Conservation (phyloP, 2,797 vertebrate species). For the Neoniphon sammara region DNA sequence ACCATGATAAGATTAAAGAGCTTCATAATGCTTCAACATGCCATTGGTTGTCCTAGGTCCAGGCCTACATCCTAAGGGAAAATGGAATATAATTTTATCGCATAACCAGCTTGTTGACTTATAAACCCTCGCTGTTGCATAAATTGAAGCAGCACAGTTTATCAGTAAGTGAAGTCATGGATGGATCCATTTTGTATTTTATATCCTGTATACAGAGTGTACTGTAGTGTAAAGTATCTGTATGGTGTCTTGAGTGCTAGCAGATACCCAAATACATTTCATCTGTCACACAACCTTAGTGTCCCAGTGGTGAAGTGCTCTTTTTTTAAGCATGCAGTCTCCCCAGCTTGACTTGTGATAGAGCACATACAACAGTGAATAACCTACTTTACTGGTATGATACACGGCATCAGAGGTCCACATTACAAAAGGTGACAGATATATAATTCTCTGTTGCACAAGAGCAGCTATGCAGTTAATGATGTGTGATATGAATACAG, state of each 20-base stretch:
- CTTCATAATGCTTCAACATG: not conserved
- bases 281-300: constrained; percentile 28
- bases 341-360: constrained; percentile 41
- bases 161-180: not conserved
- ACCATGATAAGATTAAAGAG: not conserved
- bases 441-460: constrained; percentile 67
- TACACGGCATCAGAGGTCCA: constrained; percentile 47
- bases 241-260: constrained; percentile 12
- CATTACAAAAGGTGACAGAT: constrained; percentile 68
- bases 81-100: not conserved
- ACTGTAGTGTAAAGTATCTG: constrained; percentile 2
- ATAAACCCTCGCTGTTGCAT: not conserved
- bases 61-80: not conserved
- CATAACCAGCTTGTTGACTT: not conserved
- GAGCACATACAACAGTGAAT: constrained; percentile 33
- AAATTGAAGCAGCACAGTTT: not conserved
- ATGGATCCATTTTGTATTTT: not conserved
- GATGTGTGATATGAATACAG: constrained; percentile 72
- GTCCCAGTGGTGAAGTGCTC: constrained; percentile 19
- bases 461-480: constrained; percentile 69
- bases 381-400: constrained; percentile 51
- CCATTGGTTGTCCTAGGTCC: not conserved
- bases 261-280: constrained; percentile 29
- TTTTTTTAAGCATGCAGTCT: constrained; percentile 27
- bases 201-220: not conserved